phyloP scores from a whole-genome alignment of 2,113 vertebrate species.

The Pagrus major region DNA sequence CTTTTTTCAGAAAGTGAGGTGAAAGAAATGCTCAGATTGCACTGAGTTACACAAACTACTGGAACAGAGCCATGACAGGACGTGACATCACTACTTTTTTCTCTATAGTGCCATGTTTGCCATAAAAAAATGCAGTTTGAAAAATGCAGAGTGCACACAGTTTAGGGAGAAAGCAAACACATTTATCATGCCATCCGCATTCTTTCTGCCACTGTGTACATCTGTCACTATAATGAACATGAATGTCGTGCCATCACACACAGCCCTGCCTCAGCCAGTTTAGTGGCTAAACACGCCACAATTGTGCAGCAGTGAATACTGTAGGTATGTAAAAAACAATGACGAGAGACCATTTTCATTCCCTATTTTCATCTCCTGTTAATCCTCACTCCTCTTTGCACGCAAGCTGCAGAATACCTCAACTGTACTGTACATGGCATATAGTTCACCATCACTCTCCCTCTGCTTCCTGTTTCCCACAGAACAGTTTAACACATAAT shows the following conservation, averaged over 20 bases:
- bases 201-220: background rate
- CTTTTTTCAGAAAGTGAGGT: too few species aligned
- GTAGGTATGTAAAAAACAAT: slow-evolving; percentile 32
- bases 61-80: too few species aligned
- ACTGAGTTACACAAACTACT: too few species aligned
- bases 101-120: too few species aligned
- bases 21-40: too few species aligned
- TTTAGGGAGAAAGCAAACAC: slow-evolving; percentile 11
- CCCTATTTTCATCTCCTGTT: slow-evolving; percentile 50
- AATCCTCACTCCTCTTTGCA: slow-evolving; percentile 56
- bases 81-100: too few species aligned
- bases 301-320: background rate
- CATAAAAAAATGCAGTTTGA: too few species aligned
- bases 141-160: slow-evolving; percentile 1
- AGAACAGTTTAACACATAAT: slow-evolving; percentile 83
- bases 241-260: slow-evolving; percentile 8
- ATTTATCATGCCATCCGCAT: slow-evolving; percentile 7
- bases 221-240: slow-evolving; percentile 22
- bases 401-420: slow-evolving; percentile 32
- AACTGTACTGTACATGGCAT: slow-evolving; percentile 48
- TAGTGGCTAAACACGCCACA: slow-evolving; percentile 31
- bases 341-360: slow-evolving; percentile 47
- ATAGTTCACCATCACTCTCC: slow-evolving; percentile 48
- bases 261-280: slow-evolving; percentile 11
- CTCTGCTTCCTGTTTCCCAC: slow-evolving; percentile 64